A percentile compares a stretch with the other conserved stretches of the same genome.
Evolutionary conservation across 1,140 invertebrate genomes (phyloP).

Genomic region (Pseudoatta argentina): DNA sequence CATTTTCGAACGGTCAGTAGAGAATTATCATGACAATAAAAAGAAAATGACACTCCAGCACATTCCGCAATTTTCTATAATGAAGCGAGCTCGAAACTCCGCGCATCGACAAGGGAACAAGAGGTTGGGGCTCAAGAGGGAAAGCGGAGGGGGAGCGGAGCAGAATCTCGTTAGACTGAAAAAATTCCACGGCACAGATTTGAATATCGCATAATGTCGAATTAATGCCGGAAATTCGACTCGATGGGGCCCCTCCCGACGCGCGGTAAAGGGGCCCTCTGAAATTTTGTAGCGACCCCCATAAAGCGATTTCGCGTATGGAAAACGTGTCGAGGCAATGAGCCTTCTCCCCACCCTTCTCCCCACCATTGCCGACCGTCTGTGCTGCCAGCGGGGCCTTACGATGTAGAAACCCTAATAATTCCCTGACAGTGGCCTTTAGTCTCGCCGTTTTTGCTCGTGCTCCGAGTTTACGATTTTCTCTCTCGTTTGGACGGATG

Average conservation of each 20-base stretch:
- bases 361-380: conserved; percentile 40
- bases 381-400: conserved; percentile 63
- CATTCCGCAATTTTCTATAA: conserved; percentile 61
- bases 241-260: conserved; percentile 71
- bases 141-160: conserved; percentile 70
- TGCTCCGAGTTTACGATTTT: conserved; percentile 54
- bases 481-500: conserved; percentile 36
- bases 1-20: conserved; percentile 38
- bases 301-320: conserved; percentile 74
- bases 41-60: conserved; percentile 47
- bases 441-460: conserved; percentile 59
- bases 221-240: conserved; percentile 84
- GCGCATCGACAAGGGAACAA: conserved; percentile 40
- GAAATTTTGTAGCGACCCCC: conserved; percentile 75
- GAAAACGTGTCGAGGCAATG: conserved; percentile 72
- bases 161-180: conserved; percentile 80
- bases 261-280: conserved; percentile 66
- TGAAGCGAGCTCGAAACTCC: conserved; percentile 49
- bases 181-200: conserved; percentile 82
- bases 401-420: conserved; percentile 68
- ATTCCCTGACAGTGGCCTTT: conserved; percentile 58
- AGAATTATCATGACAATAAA: conserved; percentile 49
- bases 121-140: conserved; percentile 11
- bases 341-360: conserved; percentile 21
- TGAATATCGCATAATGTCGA: conserved; percentile 84